Evolutionary conservation across 2,113 vertebrate species (phyloP).

Genomic region (Holacanthus passer): DNA sequence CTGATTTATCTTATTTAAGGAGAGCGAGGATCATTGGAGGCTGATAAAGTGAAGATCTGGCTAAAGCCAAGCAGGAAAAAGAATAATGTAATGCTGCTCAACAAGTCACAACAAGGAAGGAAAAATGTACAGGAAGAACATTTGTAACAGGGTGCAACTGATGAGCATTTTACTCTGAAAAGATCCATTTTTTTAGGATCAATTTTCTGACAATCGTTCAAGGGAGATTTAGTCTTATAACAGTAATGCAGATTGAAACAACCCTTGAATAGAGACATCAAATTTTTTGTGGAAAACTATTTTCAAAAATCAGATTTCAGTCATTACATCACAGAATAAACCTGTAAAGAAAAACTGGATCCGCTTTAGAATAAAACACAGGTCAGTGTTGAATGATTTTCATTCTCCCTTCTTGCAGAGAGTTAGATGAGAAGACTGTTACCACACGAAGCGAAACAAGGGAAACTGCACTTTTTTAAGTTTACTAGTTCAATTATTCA

Average conservation of each 20-base stretch:
- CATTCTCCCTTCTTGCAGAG: too few relatives aligned
- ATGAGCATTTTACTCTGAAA: background rate
- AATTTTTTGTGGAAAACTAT: background rate
- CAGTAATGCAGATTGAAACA: background rate
- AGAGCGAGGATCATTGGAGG: background rate
- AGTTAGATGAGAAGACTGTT: too few relatives aligned
- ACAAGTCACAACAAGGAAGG: background rate
- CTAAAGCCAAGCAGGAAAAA: conserved; percentile 1
- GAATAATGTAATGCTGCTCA: background rate
- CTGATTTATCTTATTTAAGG: background rate
- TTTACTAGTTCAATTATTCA: too few relatives aligned
- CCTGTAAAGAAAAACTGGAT: too few relatives aligned
- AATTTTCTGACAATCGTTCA: background rate
- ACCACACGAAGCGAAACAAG: too few relatives aligned
- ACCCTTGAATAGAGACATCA: too few relatives aligned
- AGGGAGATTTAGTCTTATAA: background rate
- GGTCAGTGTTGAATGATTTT: too few relatives aligned
- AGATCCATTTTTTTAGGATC: background rate
- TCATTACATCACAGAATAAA: background rate
- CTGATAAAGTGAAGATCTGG: background rate
- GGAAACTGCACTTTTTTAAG: too few relatives aligned
- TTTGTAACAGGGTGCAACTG: background rate
- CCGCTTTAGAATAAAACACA: background rate
- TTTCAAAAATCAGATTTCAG: background rate
- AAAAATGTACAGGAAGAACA: background rate